Evolutionary conservation across 1,140 invertebrate genomes (phyloP), one percentile per base, ranked within the genome.

Genomic region (Drosophila kurseongensis): DNA sequence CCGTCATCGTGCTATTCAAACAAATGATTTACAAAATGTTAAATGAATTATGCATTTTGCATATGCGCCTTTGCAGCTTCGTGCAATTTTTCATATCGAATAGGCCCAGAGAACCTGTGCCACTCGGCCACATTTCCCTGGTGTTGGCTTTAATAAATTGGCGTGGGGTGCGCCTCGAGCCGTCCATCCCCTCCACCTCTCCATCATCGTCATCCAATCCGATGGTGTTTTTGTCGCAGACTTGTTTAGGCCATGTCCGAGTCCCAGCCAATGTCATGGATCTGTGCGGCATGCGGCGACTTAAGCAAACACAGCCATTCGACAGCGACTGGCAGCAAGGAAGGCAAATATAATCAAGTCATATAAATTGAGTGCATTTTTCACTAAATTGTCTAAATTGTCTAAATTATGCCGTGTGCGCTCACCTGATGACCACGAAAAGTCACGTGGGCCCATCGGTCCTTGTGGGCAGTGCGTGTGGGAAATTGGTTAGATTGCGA

Each of bases 1-100:
- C 75, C 84, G 76, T 88, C 84, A 89, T 89, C 84, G 85, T 89
- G 83, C 88, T 91, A 91, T 91, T 91, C 88, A 83, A 91, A 91
- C 88, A 91, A 91, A 91, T 91, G 82, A 91, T 91, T 88, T 91
- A 91, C 88, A 91, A 91, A 91, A 91, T 91, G 88, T 88, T 91
- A 91, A 91, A 91, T 91, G 88, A 91, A 91, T 91, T 91, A 90
- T 90, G 88, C 78, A 88, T 90, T 91, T 80, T 84, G 79, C 88
- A 86, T 88, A 88, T 91, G 82, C 65, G 72, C 54, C 73, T 89
- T 71, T 73, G 74, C 77, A 52, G 61, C 35, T 63, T 86, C 62
- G 67, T 76, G 83, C 86, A 60, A 85, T 89, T 89, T 85, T 85
- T 89, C 83, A 86, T 86, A 79, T 72, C 69, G 50, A 83, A 69